These are phyloP conservation scores for Callospermophilus lateralis DNA, from an alignment of 2,113 vertebrate species.

Conservation along the genomic window DNA sequence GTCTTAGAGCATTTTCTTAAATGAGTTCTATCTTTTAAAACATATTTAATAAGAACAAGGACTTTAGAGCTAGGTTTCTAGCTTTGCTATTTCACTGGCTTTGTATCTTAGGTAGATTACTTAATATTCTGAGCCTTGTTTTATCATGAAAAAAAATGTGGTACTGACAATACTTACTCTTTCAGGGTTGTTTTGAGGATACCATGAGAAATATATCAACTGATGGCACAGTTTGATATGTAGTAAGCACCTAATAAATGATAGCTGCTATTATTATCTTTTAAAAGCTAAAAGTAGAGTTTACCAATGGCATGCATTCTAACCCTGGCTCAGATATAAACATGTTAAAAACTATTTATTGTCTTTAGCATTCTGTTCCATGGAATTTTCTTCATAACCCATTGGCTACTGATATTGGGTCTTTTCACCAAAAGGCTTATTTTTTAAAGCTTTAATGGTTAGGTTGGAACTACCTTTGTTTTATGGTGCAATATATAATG, in stretches of 20 bases:
- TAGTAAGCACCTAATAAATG: not conserved
- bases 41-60: slow-evolving; percentile 35
- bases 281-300: slow-evolving; percentile 15
- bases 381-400: not conserved
- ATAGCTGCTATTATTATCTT: not conserved
- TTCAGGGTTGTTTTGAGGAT: not conserved
- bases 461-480: slow-evolving; percentile 26
- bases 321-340: slow-evolving; percentile 2
- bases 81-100: slow-evolving; percentile 12
- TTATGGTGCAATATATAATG: slow-evolving; percentile 20
- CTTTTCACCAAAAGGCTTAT: slow-evolving; percentile 41
- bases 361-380: not conserved
- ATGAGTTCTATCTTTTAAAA: slow-evolving; percentile 36
- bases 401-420: not conserved
- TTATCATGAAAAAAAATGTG: slow-evolving; percentile 23
- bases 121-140: slow-evolving; percentile 27
- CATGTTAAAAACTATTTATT: slow-evolving; percentile 26
- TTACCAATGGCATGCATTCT: slow-evolving; percentile 17
- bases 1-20: slow-evolving; percentile 42
- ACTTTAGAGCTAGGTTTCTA: slow-evolving; percentile 2
- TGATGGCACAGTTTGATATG: not conserved
- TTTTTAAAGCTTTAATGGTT: slow-evolving; percentile 47
- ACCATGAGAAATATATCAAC: slow-evolving; percentile 10
- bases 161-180: slow-evolving; percentile 8
- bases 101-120: not conserved